These are phyloP conservation scores for Rhorus exstirpatorius DNA, from an alignment of 2,888 invertebrate species.

Conservation along the genomic window DNA sequence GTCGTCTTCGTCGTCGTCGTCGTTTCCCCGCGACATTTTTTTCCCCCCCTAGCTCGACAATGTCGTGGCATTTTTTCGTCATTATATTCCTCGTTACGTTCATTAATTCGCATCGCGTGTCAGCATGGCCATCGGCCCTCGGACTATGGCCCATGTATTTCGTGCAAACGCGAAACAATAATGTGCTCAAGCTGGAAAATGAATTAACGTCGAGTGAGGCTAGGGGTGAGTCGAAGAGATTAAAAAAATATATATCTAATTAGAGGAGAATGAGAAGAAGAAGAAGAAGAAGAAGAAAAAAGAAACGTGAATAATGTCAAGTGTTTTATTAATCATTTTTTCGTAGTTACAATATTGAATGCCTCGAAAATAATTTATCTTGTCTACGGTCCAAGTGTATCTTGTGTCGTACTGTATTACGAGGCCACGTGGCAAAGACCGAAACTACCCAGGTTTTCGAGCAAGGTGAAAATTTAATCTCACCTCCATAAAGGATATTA, in stretches of 20 bases:
- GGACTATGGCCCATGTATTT: constrained; percentile 47
- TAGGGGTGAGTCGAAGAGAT: constrained; percentile 59
- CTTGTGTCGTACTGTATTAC: not conserved
- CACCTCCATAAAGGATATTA: constrained; percentile 56
- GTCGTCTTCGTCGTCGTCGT: constrained; percentile 33
- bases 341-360: not conserved
- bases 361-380: not conserved
- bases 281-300: not conserved
- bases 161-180: constrained; percentile 15
- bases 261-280: not conserved
- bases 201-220: constrained; percentile 24
- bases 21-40: not conserved
- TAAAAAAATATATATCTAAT: too few species aligned
- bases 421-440: constrained; percentile 24
- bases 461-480: constrained; percentile 64
- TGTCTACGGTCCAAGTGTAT: not conserved
- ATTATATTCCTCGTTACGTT: constrained; percentile 13
- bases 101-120: constrained; percentile 4
- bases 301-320: not conserved
- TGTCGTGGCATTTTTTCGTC: constrained; percentile 35
- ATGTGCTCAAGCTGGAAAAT: constrained; percentile 13
- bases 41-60: not conserved
- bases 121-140: constrained; percentile 53
- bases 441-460: constrained; percentile 14
- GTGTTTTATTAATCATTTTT: not conserved